These are phyloP conservation scores for Varecia variegata DNA, from an alignment of 2,797 vertebrate genomes.

Conservation along the genomic window DNA sequence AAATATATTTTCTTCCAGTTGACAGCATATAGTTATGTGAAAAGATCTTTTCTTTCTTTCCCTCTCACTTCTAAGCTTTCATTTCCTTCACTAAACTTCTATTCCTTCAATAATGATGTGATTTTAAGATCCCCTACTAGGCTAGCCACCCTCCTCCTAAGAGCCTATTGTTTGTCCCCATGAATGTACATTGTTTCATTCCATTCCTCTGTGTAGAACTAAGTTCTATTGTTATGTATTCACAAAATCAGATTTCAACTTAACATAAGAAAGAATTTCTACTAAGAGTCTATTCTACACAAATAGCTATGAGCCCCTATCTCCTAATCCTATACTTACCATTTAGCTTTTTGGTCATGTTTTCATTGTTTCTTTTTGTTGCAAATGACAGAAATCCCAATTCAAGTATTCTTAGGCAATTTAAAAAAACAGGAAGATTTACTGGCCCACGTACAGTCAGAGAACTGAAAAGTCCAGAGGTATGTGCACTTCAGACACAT, in stretches of 20 bases:
- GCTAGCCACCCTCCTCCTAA: background rate
- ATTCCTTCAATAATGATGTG: background rate
- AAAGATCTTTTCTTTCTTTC: background rate
- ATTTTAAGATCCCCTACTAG: background rate
- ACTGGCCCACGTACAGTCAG: background rate
- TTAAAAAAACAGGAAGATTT: background rate
- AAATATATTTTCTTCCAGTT: constrained; percentile 3
- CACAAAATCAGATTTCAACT: background rate
- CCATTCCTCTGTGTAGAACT: background rate
- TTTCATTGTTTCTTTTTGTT: background rate
- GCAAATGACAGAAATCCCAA: background rate
- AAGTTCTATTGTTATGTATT: background rate
- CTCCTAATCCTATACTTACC: background rate
- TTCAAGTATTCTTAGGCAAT: background rate
- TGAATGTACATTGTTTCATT: background rate
- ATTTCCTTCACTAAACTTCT: background rate
- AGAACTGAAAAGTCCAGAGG: background rate
- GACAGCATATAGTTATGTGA: background rate
- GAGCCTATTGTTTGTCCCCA: background rate
- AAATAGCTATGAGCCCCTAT: background rate
- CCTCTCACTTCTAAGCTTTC: background rate
- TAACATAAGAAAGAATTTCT: background rate
- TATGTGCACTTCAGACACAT: background rate
- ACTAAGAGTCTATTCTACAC: background rate
- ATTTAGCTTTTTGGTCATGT: background rate